phyloP scores from a whole-genome alignment of 2,888 invertebrate species.

The Eristalis tenax region DNA sequence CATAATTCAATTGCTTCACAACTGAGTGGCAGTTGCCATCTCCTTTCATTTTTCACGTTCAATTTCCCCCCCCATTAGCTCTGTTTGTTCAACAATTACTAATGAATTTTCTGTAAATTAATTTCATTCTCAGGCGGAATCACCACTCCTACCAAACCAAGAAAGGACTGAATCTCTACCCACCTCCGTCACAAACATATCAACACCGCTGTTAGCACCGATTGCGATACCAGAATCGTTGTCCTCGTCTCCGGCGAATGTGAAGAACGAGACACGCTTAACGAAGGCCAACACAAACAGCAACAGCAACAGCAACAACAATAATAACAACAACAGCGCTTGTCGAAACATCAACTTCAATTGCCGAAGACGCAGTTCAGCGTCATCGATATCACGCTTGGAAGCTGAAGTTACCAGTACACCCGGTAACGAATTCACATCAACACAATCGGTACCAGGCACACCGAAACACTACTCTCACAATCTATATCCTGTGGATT shows the following conservation, averaged over 20 bases:
- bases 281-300: slow-evolving; percentile 47
- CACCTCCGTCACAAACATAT: slow-evolving; percentile 65
- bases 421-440: slow-evolving; percentile 39
- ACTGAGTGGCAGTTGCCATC: no score
- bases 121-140: slow-evolving; percentile 77
- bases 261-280: slow-evolving; percentile 67
- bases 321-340: slow-evolving; percentile 52
- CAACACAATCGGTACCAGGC: slow-evolving; percentile 55
- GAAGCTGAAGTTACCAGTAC: slow-evolving; percentile 53
- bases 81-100: neutral
- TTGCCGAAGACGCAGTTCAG: slow-evolving; percentile 76
- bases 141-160: slow-evolving; percentile 77
- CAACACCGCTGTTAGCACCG: slow-evolving; percentile 65
- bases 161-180: slow-evolving; percentile 71
- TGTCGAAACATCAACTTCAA: slow-evolving; percentile 40
- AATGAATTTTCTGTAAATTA: neutral
- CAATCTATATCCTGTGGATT: slow-evolving; percentile 78
- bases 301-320: slow-evolving; percentile 55
- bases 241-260: slow-evolving; percentile 66
- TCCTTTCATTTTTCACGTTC: no score
- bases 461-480: slow-evolving; percentile 73
- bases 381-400: slow-evolving; percentile 50
- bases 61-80: no score
- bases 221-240: slow-evolving; percentile 66
- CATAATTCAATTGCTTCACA: no score